These are phyloP conservation scores for Falcaria lacertinaria DNA, from an alignment of 2,888 invertebrate genomes.

Conservation along the genomic window DNA sequence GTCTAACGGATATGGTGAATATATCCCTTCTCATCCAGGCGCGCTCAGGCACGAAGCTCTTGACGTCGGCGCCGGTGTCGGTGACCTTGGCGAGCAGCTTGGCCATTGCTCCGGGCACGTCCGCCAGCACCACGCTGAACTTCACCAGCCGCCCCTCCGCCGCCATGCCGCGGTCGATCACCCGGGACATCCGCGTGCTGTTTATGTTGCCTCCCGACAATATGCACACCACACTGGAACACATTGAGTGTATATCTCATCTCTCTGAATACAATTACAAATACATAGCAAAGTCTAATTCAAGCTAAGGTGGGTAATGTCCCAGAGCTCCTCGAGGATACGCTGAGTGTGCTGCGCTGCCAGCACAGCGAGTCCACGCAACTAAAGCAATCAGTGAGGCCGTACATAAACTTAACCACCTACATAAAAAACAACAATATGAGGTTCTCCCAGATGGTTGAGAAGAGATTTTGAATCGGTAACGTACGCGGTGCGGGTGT, in stretches of 20 bases:
- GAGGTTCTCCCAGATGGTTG: too few relatives aligned
- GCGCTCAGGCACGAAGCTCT: constrained; percentile 94
- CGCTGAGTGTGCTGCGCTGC: too few relatives aligned
- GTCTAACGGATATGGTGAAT: constrained; percentile 63
- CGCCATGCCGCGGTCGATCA: constrained; percentile 90
- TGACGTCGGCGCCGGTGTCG: constrained; percentile 88
- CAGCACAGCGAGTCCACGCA: too few relatives aligned
- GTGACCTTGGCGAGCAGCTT: constrained; percentile 85
- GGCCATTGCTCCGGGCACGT: constrained; percentile 90
- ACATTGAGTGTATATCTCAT: background rate
- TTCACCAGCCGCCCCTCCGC: constrained; percentile 85
- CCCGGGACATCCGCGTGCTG: constrained; percentile 88
- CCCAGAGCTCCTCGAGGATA: too few relatives aligned
- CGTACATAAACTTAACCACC: too few relatives aligned
- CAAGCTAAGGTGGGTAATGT: too few relatives aligned
- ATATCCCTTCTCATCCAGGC: constrained; percentile 93
- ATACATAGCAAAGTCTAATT: too few relatives aligned
- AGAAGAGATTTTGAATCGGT: too few relatives aligned
- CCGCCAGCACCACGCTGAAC: constrained; percentile 79
- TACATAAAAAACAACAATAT: too few relatives aligned
- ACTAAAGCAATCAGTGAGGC: too few relatives aligned
- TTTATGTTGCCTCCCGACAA: constrained; percentile 93
- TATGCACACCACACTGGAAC: constrained; percentile 85
- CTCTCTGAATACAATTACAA: too few relatives aligned
- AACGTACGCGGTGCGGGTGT: too few relatives aligned